Conservation (phyloP, 1,140 invertebrate genomes). For the Himalopsyche phryganea region DNA sequence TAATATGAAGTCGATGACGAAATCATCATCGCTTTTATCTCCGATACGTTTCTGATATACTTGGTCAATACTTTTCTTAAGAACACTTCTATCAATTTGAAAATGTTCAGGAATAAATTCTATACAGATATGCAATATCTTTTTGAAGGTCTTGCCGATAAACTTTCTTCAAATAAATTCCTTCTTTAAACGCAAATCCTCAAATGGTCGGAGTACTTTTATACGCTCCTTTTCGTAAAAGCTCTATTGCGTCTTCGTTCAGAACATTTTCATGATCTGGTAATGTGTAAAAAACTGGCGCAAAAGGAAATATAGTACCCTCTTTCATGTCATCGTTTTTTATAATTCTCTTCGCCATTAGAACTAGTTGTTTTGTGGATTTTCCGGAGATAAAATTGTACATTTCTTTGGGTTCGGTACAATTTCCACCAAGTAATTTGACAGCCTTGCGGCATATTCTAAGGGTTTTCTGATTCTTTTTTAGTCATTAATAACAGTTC, state of each 20-base stretch:
- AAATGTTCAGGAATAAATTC: conserved; percentile 37
- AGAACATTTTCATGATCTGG: conserved; percentile 45
- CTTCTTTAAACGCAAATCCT: conserved; percentile 43
- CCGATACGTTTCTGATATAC: conserved; percentile 36
- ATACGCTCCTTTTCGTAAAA: conserved; percentile 40
- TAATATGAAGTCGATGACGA: conserved; percentile 42
- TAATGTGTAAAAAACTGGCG: conserved; percentile 41
- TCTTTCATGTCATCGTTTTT: conserved; percentile 31
- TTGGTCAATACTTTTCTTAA: conserved; percentile 38
- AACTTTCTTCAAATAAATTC: conserved; percentile 36
- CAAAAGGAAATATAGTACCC: conserved; percentile 44
- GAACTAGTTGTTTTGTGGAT: conserved; percentile 38
- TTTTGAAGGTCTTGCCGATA: conserved; percentile 34
- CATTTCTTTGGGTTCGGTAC: conserved; percentile 34
- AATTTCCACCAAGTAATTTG: not conserved
- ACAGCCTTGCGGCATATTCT: not conserved
- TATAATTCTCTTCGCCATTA: conserved; percentile 35
- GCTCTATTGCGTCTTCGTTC: conserved; percentile 38
- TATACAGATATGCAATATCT: conserved; percentile 24
- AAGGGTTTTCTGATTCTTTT: not conserved
- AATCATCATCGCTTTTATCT: conserved; percentile 38
- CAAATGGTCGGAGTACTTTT: conserved; percentile 42
- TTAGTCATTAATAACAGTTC: conserved; percentile 2
- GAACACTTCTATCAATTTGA: conserved; percentile 36
- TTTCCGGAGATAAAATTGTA: conserved; percentile 38